These are phyloP conservation scores for Cheilosia impressa DNA, from an alignment of 2,888 invertebrate species.

Conservation along the genomic window DNA sequence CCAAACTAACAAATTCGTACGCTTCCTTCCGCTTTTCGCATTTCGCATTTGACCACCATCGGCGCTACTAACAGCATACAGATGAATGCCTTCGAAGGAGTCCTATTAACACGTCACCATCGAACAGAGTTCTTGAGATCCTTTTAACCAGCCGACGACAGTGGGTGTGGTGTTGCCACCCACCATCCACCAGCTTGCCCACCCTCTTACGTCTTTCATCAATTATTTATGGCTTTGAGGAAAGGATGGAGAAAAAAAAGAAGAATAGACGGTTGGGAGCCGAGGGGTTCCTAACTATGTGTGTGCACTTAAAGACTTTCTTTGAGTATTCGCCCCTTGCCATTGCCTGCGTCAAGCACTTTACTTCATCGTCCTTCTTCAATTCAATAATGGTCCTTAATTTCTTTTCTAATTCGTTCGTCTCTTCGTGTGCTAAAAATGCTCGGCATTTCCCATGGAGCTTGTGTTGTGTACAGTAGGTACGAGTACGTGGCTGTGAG, in stretches of 20 bases:
- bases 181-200: not conserved
- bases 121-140: slow-evolving; percentile 72
- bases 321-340: slow-evolving; percentile 48
- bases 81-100: slow-evolving; percentile 69
- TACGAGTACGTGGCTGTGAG: not conserved
- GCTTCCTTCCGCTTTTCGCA: slow-evolving; percentile 58
- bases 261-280: not conserved
- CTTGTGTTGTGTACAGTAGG: not conserved
- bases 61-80: slow-evolving; percentile 62
- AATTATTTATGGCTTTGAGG: slow-evolving; percentile 72
- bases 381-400: slow-evolving; percentile 74
- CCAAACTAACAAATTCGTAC: slow-evolving; percentile 74
- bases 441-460: slow-evolving; percentile 25
- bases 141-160: slow-evolving; percentile 64
- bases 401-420: slow-evolving; percentile 70
- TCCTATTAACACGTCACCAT: slow-evolving; percentile 73
- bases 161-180: slow-evolving; percentile 10
- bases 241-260: not conserved
- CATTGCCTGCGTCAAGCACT: slow-evolving; percentile 65
- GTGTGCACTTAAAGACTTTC: slow-evolving; percentile 62
- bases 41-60: slow-evolving; percentile 67
- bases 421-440: slow-evolving; percentile 25
- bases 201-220: slow-evolving; percentile 60
- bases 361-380: slow-evolving; percentile 70
- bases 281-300: slow-evolving; percentile 50